phyloP scores from a whole-genome alignment of 2,888 invertebrate genomes.

The Venustoraphidia nigricollis region DNA sequence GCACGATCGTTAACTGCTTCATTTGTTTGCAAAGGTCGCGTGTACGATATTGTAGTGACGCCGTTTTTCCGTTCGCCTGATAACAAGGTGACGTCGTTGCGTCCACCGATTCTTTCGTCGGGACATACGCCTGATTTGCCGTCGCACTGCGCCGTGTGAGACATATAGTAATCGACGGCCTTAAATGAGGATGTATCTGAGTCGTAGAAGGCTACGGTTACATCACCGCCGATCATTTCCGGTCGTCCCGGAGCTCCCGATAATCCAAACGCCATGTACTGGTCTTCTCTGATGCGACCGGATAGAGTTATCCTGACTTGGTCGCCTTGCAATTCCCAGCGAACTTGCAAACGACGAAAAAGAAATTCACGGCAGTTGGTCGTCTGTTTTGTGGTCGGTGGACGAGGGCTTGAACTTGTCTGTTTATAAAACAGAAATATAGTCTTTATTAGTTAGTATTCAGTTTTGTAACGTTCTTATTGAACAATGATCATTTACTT shows the following conservation, averaged over 20 bases:
- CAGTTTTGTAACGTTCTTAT: neutral
- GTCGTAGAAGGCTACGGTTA: conserved; percentile 67
- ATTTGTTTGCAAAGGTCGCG: conserved; percentile 58
- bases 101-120: conserved; percentile 63
- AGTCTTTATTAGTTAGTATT: neutral
- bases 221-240: conserved; percentile 71
- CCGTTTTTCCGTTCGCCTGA: conserved; percentile 64
- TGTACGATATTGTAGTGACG: conserved; percentile 65
- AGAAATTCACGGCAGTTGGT: conserved; percentile 76
- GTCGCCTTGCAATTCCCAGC: conserved; percentile 69
- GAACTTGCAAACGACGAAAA: conserved; percentile 68
- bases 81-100: conserved; percentile 60
- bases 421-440: conserved; percentile 27
- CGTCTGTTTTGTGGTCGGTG: conserved; percentile 34
- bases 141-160: conserved; percentile 67
- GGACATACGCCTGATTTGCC: conserved; percentile 75
- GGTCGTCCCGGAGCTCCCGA: conserved; percentile 60
- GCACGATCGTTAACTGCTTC: conserved; percentile 57
- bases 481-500: conserved; percentile 34
- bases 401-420: conserved; percentile 63
- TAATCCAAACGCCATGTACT: conserved; percentile 79
- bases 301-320: conserved; percentile 63
- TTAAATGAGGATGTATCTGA: conserved; percentile 41
- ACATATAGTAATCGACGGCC: conserved; percentile 75
- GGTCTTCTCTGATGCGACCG: conserved; percentile 63